These are phyloP conservation scores for Apotomis capreana DNA, from an alignment of 2,888 invertebrate genomes.

Conservation along the genomic window DNA sequence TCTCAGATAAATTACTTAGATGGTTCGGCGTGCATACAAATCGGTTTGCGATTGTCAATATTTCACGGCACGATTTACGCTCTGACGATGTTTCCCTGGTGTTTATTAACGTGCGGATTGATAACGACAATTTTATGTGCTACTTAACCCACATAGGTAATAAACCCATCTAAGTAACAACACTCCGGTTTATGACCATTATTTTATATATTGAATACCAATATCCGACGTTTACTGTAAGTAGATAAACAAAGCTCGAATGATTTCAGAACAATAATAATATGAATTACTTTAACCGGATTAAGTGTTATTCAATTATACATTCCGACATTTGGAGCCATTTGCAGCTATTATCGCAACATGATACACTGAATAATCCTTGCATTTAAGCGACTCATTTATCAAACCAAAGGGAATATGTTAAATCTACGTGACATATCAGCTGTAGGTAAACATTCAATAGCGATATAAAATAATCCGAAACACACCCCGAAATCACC, in stretches of 20 bases:
- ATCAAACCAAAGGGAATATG: background rate
- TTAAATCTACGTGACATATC: background rate
- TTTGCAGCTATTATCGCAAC: too few relatives aligned
- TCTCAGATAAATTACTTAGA: conserved; percentile 78
- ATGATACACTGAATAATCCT: background rate
- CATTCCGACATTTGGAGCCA: background rate
- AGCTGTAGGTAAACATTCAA: background rate
- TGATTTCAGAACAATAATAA: background rate
- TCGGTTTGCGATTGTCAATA: conserved; percentile 73
- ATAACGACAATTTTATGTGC: conserved; percentile 8
- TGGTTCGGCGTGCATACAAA: conserved; percentile 77
- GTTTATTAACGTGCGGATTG: conserved; percentile 25
- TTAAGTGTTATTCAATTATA: background rate
- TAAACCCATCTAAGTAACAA: background rate
- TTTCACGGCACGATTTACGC: conserved; percentile 74
- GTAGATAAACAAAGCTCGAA: background rate
- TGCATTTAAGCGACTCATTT: background rate
- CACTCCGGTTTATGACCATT: background rate
- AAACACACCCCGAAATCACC: conserved; percentile 53
- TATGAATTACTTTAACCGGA: background rate
- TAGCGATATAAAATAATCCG: conserved; percentile 22
- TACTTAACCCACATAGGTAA: background rate
- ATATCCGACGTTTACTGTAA: too few relatives aligned
- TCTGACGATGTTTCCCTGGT: conserved; percentile 10
- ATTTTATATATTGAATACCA: background rate